Evolutionary conservation across 2,888 invertebrate species (phyloP), one percentile per base, ranked within the genome.

Genomic region (Chirona hameri): DNA sequence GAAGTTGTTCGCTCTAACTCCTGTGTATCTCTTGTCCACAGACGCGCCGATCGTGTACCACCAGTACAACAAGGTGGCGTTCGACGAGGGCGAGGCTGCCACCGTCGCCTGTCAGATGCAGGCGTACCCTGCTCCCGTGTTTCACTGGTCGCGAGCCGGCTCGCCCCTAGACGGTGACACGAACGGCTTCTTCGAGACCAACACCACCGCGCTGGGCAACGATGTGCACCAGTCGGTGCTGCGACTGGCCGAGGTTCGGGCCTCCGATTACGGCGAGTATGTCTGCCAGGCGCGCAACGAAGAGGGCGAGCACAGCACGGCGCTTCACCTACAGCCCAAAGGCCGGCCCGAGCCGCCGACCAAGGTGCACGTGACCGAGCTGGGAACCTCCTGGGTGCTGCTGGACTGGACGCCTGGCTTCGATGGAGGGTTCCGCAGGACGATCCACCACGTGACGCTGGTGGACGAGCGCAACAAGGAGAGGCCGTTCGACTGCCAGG

Each of bases 51-150:
- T 97, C 85, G 92, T 94, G 52, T 90, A 96, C 65, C 93, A 94
- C 87, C 93, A 94, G 86, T 82, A 82, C 81, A 85, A 84, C 80
- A 85, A 84, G 89, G 96, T 96, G 0, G 97, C 97, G 0, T 95
- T 93, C 87, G 95, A 96, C 87, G 88, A 94, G 12, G 91, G 92
- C 84, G 96, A 96, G 88, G 93, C 93, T 0, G 96, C 96, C 0
- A 93, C 95, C 88, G 94, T 97, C 46, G 91, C 93, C 0, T 97
- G 97, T 88, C 92, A 93, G 87, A 95, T 97, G 24, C 95, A 95
- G 87, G 95, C 97, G 0, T 97, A 95, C 88, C 97, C 97, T 0
- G 94, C 95, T 86, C 96, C 97, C 0, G 95, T 95, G 87, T 96
- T 97, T 88, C 95, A 96, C 86, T 97, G 97, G 97, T 84, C 83